phyloP scores from a whole-genome alignment of 2,113 vertebrate genomes.

The Procapra przewalskii region DNA sequence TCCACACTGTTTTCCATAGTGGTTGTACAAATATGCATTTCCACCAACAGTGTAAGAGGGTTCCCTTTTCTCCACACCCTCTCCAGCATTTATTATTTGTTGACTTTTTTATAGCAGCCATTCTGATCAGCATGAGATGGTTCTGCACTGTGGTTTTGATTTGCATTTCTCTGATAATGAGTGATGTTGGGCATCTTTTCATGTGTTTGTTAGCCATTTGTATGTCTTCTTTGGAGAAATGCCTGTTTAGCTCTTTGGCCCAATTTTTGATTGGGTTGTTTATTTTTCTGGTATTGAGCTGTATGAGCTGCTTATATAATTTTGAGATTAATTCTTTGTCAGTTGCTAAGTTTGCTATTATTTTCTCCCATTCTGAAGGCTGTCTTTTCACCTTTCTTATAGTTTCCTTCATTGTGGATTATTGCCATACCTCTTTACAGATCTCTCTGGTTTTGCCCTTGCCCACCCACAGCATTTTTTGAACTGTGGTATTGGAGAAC shows the following conservation, averaged over 20 bases:
- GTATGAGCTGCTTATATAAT: neutral
- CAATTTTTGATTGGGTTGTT: neutral
- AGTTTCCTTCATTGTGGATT: too few species aligned
- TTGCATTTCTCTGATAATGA: neutral
- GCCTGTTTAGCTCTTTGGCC: neutral
- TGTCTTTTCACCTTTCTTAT: too few species aligned
- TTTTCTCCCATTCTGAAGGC: too few species aligned
- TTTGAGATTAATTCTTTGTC: neutral
- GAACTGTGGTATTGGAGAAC: neutral
- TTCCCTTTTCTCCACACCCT: neutral
- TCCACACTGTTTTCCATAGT: neutral
- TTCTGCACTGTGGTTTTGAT: neutral
- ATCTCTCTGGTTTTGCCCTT: neutral
- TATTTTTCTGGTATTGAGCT: neutral
- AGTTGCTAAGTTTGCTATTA: neutral
- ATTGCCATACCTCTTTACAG: too few species aligned
- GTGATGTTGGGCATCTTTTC: neutral
- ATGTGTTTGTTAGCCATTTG: neutral
- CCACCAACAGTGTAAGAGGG: neutral
- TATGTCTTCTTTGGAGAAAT: neutral
- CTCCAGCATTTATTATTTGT: neutral
- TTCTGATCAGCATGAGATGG: neutral
- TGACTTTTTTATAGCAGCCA: neutral
- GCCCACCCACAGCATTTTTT: neutral
- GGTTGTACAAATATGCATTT: neutral